Base-by-base conservation (phyloP, 1,140 invertebrate species). In the fruit fly (Drosophila melanogaster) region DNA sequence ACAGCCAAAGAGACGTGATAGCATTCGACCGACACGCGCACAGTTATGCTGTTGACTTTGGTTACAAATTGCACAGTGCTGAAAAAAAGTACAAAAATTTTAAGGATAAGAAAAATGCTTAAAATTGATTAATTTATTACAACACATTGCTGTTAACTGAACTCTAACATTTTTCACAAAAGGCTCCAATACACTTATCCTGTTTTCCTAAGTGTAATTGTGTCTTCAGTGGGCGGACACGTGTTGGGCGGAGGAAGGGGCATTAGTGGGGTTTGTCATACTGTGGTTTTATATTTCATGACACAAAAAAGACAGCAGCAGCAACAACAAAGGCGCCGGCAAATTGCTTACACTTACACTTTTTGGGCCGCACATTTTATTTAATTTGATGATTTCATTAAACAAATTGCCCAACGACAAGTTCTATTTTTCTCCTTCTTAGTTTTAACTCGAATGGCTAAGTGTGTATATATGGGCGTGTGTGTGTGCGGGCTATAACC, bases 301-400 rank as follows among this genome's bases (percentile, higher is more conserved):
- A 57, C 74, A 61, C 56, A 59, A 86, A 49, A 60, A 71, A 57
- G 50, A 12, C 22, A 30, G 22, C 6, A 66, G 19, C 41, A 37
- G 17, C 53, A 64, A 57, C 75, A 69, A 56, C 14, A 47, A 57
- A 44, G 50, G 44, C 65, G 47, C 33, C 40, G 51, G 55, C 74
- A 85, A 77, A 61, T 84, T 80, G 66, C 81, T 77, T 80, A 49
- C 72, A 70, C 79, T 87, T 70, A 66, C 77, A 86, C 67, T 80
- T 77, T 85, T 77, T 17, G 73, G 74, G 49, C 64, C 61, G 74
- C 78, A 86, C 81, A 86, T 86, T 86, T 81, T 76, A 77, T 76
- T 75, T 87, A 86, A 86, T 86, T 86, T 86, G 74, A 86, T 86
- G 83, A 87, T 86, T 86, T 86, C 78, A 86, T 86, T 86, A 79